Conservation (phyloP, 2,113 vertebrate genomes). For the Raja brachyura region DNA sequence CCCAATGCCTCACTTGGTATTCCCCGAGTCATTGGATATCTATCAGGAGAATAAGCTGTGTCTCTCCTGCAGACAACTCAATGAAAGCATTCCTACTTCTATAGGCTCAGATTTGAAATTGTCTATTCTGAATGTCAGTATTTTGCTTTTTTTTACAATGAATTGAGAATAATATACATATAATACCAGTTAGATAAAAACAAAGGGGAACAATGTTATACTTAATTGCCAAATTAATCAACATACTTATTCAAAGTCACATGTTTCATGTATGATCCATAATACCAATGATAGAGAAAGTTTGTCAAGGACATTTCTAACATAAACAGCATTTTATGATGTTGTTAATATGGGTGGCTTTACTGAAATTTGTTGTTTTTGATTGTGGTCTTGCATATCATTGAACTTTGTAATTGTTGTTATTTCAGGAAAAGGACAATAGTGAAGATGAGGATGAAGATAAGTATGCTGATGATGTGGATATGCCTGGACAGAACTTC, state of each 20-base stretch:
- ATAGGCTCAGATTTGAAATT: too few relatives aligned
- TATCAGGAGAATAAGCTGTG: background rate
- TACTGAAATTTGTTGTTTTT: background rate
- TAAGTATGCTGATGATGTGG: slow-evolving; percentile 95
- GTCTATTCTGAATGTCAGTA: background rate
- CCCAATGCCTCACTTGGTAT: background rate
- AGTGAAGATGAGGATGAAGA: slow-evolving; percentile 97
- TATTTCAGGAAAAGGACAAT: slow-evolving; percentile 80
- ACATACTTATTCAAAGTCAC: background rate
- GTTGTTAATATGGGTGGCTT: background rate
- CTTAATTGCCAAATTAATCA: background rate
- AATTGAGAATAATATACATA: too few relatives aligned
- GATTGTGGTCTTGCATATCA: background rate
- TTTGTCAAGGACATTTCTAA: background rate
- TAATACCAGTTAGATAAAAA: background rate
- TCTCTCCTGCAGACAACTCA: background rate
- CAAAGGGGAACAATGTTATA: background rate
- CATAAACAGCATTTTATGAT: background rate
- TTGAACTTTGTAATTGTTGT: background rate
- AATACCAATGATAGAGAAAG: background rate
- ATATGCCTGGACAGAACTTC: slow-evolving; percentile 98
- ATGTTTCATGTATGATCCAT: background rate
- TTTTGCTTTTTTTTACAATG: background rate
- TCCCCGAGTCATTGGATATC: too few relatives aligned
- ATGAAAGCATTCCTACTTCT: background rate